Evolutionary conservation across 2,888 invertebrate species (phyloP).

Genomic region (Augiades crinisus): DNA sequence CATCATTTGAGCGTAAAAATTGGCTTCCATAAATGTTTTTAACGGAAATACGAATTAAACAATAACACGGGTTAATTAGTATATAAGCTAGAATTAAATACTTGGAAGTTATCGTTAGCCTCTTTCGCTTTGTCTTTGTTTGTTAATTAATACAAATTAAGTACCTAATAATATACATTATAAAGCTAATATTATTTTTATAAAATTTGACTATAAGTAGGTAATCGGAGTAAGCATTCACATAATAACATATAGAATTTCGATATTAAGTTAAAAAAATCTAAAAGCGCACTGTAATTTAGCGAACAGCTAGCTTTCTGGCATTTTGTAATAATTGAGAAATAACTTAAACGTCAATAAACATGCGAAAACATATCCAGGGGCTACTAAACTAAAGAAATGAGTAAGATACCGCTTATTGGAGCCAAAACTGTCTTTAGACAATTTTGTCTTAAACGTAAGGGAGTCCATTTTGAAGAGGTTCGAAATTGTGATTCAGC

Average conservation of each 20-base stretch:
- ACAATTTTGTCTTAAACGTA: slow-evolving; percentile 23
- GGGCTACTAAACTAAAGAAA: slow-evolving; percentile 3
- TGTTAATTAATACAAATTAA: slow-evolving; percentile 48
- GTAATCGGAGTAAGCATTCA: slow-evolving; percentile 73
- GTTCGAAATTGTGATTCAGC: slow-evolving; percentile 20
- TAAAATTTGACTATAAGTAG: slow-evolving; percentile 70
- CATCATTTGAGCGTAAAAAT: slow-evolving; percentile 8
- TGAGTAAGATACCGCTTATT: slow-evolving; percentile 13
- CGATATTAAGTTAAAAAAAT: background rate
- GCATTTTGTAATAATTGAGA: background rate
- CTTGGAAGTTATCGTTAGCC: slow-evolving; percentile 49
- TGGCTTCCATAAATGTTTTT: slow-evolving; percentile 8
- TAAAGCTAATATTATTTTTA: slow-evolving; percentile 50
- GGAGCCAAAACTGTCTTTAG: slow-evolving; percentile 18
- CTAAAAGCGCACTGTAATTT: background rate
- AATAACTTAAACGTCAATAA: slow-evolving; percentile 2
- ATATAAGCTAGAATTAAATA: slow-evolving; percentile 19
- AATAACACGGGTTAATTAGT: slow-evolving; percentile 14
- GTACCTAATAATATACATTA: slow-evolving; percentile 56
- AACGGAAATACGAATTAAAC: slow-evolving; percentile 19
- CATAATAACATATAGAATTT: slow-evolving; percentile 38
- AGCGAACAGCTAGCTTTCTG: background rate
- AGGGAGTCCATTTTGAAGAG: slow-evolving; percentile 15
- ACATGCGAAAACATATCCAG: background rate
- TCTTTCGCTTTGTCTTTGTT: slow-evolving; percentile 70